Percentiles rank a stretch among this genome's conserved stretches.
Conservation (phyloP, 64 coral and sea anemone species). For the Dendrophyllia cribrosa region DNA sequence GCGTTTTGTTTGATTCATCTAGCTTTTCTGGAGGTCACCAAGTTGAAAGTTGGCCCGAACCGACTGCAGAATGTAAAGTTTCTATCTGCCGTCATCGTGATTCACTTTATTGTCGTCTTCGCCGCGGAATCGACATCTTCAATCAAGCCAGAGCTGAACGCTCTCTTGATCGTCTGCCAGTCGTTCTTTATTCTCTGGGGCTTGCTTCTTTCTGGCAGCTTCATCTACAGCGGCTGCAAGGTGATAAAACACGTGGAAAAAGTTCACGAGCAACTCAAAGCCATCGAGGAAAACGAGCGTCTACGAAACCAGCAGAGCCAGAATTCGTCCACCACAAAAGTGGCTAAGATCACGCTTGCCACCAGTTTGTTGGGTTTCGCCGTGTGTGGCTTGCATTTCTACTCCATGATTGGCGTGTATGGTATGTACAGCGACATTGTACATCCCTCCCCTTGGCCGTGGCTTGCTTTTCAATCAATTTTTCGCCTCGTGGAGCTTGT, state of each 20-base stretch:
- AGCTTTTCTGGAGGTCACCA: slow-evolving; percentile 70
- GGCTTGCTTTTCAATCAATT: slow-evolving; percentile 66
- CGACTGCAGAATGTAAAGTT: slow-evolving; percentile 33
- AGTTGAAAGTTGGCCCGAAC: slow-evolving; percentile 44
- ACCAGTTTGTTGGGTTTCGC: slow-evolving; percentile 51
- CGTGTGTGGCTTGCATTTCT: slow-evolving; percentile 65
- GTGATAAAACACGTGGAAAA: slow-evolving; percentile 15
- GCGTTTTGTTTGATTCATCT: slow-evolving; percentile 71
- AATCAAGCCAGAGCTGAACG: slow-evolving; percentile 27
- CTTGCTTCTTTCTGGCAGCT: slow-evolving; percentile 40
- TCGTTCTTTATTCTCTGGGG: slow-evolving; percentile 80
- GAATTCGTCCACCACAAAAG: slow-evolving; percentile 37
- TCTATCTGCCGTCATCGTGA: slow-evolving; percentile 22
- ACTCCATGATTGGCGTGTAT: slow-evolving; percentile 77
- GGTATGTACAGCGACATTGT: slow-evolving; percentile 50
- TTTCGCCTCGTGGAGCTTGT: slow-evolving; percentile 66
- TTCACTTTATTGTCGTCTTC: slow-evolving; percentile 62
- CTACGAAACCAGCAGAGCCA: neutral
- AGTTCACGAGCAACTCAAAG: slow-evolving; percentile 22
- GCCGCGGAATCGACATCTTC: slow-evolving; percentile 22
- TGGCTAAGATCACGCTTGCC: slow-evolving; percentile 53
- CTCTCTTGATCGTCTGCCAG: slow-evolving; percentile 63
- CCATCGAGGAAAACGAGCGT: neutral
- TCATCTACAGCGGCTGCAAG: slow-evolving; percentile 76
- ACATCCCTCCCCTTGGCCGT: slow-evolving; percentile 68